Conservation (phyloP, 2,888 invertebrate genomes). For the Limnephilus lunatus region DNA sequence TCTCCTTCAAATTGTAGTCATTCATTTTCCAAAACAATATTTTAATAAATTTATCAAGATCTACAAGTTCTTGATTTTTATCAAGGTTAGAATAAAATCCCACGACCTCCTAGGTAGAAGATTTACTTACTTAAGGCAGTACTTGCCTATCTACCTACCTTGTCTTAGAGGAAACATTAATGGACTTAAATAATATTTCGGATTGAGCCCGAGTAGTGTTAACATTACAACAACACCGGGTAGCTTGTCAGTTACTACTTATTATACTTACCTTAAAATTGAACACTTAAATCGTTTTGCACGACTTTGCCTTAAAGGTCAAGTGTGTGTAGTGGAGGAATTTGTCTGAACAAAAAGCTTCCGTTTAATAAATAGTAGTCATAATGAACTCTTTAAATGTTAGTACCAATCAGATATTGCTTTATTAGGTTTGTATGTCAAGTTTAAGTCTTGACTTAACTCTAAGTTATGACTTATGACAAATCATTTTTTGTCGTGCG, state of each 20-base stretch:
- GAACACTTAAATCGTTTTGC: conserved; percentile 38
- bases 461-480: neutral
- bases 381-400: neutral
- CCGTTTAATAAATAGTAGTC: neutral
- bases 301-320: conserved; percentile 47
- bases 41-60: neutral
- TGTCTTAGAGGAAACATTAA: neutral
- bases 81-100: neutral
- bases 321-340: neutral
- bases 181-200: neutral
- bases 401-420: neutral
- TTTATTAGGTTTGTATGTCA: conserved; percentile 46
- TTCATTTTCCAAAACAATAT: neutral
- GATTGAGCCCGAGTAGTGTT: neutral
- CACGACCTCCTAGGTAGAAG: neutral
- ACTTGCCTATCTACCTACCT: neutral
- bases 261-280: neutral
- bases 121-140: neutral
- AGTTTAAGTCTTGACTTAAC: conserved; percentile 24
- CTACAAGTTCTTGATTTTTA: neutral
- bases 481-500: neutral
- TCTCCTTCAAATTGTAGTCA: neutral
- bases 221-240: neutral
- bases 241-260: neutral
- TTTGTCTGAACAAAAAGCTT: conserved; percentile 15